A percentile compares a stretch with the other conserved stretches of the same genome.
phyloP scores from a whole-genome alignment of 2,113 vertebrate genomes.

The Orthonyx spaldingii region DNA sequence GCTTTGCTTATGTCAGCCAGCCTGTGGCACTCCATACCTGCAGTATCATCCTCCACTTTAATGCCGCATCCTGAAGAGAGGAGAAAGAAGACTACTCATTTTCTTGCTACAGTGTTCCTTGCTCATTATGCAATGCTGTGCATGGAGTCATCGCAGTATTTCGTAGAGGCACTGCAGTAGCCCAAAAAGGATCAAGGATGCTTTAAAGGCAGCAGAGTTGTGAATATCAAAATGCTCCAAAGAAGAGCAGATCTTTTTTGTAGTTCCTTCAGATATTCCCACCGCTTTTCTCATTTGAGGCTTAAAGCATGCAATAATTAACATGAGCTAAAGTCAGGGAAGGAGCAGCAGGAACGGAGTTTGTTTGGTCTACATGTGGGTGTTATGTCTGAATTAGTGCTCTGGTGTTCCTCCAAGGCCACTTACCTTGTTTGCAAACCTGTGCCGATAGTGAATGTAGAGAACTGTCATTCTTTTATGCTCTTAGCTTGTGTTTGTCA shows the following conservation, averaged over 20 bases:
- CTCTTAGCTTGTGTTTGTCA: not conserved
- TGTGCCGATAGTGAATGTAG: not conserved
- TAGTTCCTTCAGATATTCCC: not conserved
- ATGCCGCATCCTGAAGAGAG: not conserved
- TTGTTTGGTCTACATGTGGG: not conserved
- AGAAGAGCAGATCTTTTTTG: not conserved
- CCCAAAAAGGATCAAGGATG: not conserved
- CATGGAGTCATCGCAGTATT: rapidly evolving
- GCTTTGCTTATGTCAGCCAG: not conserved
- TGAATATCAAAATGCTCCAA: not conserved
- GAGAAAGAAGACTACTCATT: not conserved
- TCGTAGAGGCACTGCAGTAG: not conserved
- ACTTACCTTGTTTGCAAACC: not conserved
- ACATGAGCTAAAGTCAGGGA: not conserved
- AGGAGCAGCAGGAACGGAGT: not conserved
- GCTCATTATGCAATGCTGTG: rapidly evolving
- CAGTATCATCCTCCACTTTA: not conserved
- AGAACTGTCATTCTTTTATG: not conserved
- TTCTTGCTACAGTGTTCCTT: not conserved
- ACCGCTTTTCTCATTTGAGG: not conserved
- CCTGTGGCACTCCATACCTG: not conserved
- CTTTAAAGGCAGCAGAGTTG: not conserved
- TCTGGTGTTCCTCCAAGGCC: not conserved
- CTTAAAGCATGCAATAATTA: not conserved
- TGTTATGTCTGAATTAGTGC: not conserved